phyloP scores from a whole-genome alignment of 1,140 invertebrate genomes.

The Pseudomyrmex dendroicus region DNA sequence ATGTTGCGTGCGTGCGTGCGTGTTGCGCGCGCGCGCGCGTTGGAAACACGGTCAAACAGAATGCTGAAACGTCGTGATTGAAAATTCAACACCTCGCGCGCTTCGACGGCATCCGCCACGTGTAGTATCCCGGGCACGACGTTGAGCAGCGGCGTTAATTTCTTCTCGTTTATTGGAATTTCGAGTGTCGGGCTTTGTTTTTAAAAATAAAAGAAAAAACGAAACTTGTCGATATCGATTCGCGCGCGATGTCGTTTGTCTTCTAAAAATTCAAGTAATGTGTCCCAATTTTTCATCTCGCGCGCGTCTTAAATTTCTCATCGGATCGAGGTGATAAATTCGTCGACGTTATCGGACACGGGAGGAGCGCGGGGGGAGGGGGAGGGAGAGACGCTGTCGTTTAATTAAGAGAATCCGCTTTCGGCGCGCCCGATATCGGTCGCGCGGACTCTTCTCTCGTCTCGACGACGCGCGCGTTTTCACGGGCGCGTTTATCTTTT shows the following conservation, averaged over 20 bases:
- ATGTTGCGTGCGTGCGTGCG: not conserved
- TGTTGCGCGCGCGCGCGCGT: not conserved
- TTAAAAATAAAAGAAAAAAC: not conserved
- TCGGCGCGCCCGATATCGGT: not conserved
- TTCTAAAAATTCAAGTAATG: not conserved
- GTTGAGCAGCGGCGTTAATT: constrained; percentile 1
- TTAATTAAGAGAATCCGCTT: not conserved
- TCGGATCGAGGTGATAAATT: too few species aligned
- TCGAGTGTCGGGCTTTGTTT: not conserved
- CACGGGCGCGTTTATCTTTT: constrained; percentile 11
- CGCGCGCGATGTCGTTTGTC: too few species aligned
- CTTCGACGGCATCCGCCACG: not conserved
- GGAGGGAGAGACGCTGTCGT: too few species aligned
- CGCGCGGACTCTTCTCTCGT: not conserved
- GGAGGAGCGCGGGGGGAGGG: too few species aligned
- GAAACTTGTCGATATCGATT: too few species aligned
- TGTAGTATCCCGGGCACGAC: not conserved
- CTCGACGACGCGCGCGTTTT: not conserved
- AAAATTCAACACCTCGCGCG: not conserved
- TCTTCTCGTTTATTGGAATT: not conserved
- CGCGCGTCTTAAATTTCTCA: not conserved
- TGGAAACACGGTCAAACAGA: constrained; percentile 3
- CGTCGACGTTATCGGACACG: too few species aligned
- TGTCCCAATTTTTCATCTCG: not conserved
- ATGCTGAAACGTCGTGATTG: constrained; percentile 17